These are phyloP conservation scores for Anoplolepis gracilipes DNA, from an alignment of 1,140 invertebrate species.

Conservation along the genomic window DNA sequence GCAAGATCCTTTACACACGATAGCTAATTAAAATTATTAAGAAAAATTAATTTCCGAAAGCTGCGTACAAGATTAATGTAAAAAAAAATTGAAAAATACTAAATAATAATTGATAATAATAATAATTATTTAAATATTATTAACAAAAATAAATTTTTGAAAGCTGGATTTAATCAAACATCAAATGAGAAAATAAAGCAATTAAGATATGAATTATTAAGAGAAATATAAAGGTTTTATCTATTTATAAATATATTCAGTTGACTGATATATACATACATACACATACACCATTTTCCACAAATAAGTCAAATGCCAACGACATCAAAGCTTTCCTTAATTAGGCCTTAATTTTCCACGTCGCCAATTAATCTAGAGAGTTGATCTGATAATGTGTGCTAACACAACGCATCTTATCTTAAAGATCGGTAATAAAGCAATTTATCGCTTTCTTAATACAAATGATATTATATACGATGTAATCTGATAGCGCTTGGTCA, in stretches of 20 bases:
- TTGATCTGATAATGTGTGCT: neutral
- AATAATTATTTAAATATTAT: no score
- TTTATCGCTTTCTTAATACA: neutral
- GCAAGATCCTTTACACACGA: neutral
- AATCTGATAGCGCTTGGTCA: neutral
- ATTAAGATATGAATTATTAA: neutral
- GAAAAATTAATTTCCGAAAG: slow-evolving; percentile 7
- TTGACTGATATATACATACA: neutral
- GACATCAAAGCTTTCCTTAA: neutral
- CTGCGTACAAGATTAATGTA: neutral
- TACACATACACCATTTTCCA: neutral
- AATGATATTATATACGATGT: neutral
- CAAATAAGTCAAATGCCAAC: neutral
- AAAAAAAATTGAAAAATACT: neutral
- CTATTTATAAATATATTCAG: neutral
- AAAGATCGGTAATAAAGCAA: neutral
- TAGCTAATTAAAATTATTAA: neutral
- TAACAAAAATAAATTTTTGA: neutral
- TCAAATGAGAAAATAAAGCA: neutral
- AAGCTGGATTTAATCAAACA: neutral
- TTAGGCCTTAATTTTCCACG: neutral
- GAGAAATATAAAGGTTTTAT: neutral
- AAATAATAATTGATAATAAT: neutral
- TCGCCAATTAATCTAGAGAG: neutral
- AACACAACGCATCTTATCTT: neutral